Evolutionary conservation across 2,113 vertebrate species (phyloP), one percentile per base, ranked within the genome.

Genomic region (Toxotes jaculatrix): DNA sequence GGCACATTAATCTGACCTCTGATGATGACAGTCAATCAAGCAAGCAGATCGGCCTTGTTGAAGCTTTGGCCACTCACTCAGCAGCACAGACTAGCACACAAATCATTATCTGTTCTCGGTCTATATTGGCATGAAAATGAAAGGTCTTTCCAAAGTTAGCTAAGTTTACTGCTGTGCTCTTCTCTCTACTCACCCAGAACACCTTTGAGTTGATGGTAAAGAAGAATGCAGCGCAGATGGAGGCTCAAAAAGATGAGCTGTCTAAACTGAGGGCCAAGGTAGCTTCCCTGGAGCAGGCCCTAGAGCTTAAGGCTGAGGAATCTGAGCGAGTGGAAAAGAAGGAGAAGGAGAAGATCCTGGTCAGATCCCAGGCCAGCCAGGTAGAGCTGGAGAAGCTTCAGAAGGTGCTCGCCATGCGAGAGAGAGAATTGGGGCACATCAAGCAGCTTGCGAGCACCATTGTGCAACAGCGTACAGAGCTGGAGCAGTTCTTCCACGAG

Each of bases 401-500:
- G 84, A 94, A 95, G 1, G 80, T 96, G 23, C 90, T 97, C 34
- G 68, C 90, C 69, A 88, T 94, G 92, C 96, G 96, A 49, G 95
- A 96, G 59, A 93, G n/a, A 68, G 97, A 98, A 83, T 88, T 96
- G 88, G 94, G 90, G 23, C 83, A 94, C 31, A 79, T 97, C 40
- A 98, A 97, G 89, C 94, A 87, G 75, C 89, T 96, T 40, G 95
- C 95, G 3, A 82, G 76, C 68, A 94, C 92, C 55, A 90, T 97
- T 17, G 88, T 97, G 68, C 94, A 95, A 77, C 94, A 96, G 85
- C 94, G 95, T 74, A 96, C 92, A 17, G 95, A 97, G 75, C 90
- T 97, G 84, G 96, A 98, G 89, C 78, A 71, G 2, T 98, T 99
- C 89, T 97, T 96, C 89, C 91, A 96, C 40, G 95, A 95, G 73